Evolutionary conservation across 2,113 vertebrate species (phyloP).

Genomic region (Nicator chloris): DNA sequence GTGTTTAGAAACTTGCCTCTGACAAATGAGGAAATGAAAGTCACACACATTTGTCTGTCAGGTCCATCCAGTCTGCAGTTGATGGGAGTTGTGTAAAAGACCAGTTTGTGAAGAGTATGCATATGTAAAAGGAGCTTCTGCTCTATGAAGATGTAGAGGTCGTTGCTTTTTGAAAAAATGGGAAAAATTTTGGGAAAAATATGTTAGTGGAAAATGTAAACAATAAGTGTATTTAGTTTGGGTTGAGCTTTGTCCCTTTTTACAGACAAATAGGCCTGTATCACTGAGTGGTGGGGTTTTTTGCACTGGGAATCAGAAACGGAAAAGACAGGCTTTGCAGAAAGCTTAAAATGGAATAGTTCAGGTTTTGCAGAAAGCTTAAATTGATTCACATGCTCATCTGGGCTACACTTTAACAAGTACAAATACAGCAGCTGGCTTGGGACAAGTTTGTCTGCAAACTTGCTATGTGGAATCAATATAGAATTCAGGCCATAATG

Average conservation of each 20-base stretch:
- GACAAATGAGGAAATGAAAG: not conserved
- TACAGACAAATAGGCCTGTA: not conserved
- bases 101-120: not conserved
- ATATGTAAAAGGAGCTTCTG: not conserved
- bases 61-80: not conserved
- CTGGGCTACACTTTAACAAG: not conserved
- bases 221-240: not conserved
- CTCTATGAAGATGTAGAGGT: not conserved
- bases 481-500: not conserved
- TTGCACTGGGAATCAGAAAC: not conserved
- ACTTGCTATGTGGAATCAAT: fast-evolving
- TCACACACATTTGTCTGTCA: not conserved
- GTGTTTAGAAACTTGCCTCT: not conserved
- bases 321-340: not conserved
- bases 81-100: not conserved
- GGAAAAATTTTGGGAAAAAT: not conserved
- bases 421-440: not conserved
- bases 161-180: not conserved
- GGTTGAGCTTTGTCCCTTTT: not conserved
- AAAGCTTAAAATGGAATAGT: not conserved
- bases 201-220: not conserved
- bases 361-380: not conserved
- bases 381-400: not conserved
- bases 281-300: not conserved
- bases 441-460: not conserved